Percentiles rank a stretch among this genome's conserved stretches.
phyloP scores from a whole-genome alignment of 2,888 invertebrate genomes.

The Disparrhopalites patrizii region DNA sequence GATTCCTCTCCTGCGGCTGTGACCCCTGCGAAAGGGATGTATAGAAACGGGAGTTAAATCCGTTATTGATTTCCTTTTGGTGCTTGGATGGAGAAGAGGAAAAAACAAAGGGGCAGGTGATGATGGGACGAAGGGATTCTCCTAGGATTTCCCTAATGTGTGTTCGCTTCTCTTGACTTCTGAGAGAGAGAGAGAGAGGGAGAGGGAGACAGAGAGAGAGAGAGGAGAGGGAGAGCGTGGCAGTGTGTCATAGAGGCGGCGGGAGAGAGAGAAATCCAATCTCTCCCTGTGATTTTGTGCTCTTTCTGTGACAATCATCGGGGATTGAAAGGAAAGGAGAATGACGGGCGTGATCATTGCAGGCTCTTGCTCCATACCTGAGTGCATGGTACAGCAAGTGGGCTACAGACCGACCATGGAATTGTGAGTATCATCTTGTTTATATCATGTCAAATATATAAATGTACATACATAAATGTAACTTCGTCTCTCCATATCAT shows the following conservation, averaged over 20 bases:
- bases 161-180: no score
- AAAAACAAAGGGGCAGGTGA: no score
- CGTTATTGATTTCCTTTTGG: no score
- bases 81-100: no score
- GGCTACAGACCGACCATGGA: constrained; percentile 8
- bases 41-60: no score
- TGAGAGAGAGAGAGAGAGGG: neutral
- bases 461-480: neutral
- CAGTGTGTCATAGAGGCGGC: no score
- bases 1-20: no score
- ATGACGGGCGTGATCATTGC: constrained; percentile 37
- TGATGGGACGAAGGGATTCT: no score
- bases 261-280: no score
- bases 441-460: neutral
- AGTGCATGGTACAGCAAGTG: constrained; percentile 15
- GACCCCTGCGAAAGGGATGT: no score
- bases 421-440: constrained; percentile 13
- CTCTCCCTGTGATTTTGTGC: neutral
- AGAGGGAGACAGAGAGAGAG: neutral
- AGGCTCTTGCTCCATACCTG: constrained; percentile 31
- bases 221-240: neutral
- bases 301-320: neutral
- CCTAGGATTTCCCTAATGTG: no score
- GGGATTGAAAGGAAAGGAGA: neutral
- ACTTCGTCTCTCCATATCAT: no score